These are phyloP conservation scores for Orthosia incerta DNA, from an alignment of 2,888 invertebrate species.

Conservation along the genomic window DNA sequence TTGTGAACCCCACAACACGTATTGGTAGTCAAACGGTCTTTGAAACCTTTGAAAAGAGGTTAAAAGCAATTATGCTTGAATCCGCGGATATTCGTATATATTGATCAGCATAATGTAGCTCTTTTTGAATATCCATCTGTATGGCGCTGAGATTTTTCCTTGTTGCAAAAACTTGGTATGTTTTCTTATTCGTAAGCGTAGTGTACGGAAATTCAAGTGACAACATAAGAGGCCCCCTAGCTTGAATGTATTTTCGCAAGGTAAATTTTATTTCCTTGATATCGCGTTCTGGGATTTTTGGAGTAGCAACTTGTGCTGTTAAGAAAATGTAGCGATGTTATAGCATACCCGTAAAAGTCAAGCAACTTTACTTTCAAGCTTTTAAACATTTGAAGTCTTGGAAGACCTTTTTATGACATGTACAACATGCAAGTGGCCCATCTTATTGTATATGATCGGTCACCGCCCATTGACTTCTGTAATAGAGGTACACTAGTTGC, in stretches of 20 bases:
- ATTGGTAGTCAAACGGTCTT: slow-evolving; percentile 68
- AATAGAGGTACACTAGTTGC: no score
- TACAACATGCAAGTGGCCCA: no score
- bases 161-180: background rate
- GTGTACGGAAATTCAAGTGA: background rate
- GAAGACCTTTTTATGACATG: no score
- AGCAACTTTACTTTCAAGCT: no score
- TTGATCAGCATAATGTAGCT: slow-evolving; percentile 36
- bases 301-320: background rate
- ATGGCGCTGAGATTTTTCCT: background rate
- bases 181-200: background rate
- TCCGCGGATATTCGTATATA: slow-evolving; percentile 40
- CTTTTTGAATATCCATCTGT: slow-evolving; percentile 24
- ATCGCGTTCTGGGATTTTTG: background rate
- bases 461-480: no score
- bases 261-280: background rate
- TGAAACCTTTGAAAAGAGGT: slow-evolving; percentile 67
- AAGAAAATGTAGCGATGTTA: no score
- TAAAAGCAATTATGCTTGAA: slow-evolving; percentile 66
- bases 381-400: no score
- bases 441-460: no score
- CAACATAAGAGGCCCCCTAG: no score
- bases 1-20: slow-evolving; percentile 63
- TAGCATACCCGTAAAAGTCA: no score
- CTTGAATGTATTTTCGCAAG: background rate